Conservation (phyloP, 2,113 vertebrate species). For the Brachypodius melanocephalos region DNA sequence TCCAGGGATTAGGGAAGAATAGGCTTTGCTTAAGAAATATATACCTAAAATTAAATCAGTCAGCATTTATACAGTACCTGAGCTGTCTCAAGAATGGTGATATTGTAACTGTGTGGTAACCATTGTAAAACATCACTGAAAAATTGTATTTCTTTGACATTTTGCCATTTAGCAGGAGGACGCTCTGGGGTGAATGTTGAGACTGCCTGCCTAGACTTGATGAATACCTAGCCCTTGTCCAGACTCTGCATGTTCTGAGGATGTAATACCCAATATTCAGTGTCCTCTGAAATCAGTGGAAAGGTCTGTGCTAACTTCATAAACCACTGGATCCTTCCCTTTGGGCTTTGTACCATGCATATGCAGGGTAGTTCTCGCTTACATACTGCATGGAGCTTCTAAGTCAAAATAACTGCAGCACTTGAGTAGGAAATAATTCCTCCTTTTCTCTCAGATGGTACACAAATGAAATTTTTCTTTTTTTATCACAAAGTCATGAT, state of each 20-base stretch:
- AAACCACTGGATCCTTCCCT: not conserved
- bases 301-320: not conserved
- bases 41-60: not conserved
- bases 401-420: not conserved
- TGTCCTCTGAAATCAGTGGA: not conserved
- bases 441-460: not conserved
- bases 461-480: not conserved
- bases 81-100: not conserved
- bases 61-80: not conserved
- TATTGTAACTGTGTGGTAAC: not conserved
- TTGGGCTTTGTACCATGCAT: not conserved
- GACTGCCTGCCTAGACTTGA: not conserved
- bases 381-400: not conserved
- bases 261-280: not conserved
- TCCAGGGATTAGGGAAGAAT: not conserved
- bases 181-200: not conserved
- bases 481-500: not conserved
- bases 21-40: not conserved
- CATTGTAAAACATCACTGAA: fast-evolving
- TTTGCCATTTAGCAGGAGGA: not conserved
- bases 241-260: not conserved
- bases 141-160: not conserved
- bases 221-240: not conserved
- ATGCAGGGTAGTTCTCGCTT: not conserved
- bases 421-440: not conserved